Evolutionary conservation across 2,113 vertebrate genomes (phyloP).

Genomic region (Phalacrocorax carbo): DNA sequence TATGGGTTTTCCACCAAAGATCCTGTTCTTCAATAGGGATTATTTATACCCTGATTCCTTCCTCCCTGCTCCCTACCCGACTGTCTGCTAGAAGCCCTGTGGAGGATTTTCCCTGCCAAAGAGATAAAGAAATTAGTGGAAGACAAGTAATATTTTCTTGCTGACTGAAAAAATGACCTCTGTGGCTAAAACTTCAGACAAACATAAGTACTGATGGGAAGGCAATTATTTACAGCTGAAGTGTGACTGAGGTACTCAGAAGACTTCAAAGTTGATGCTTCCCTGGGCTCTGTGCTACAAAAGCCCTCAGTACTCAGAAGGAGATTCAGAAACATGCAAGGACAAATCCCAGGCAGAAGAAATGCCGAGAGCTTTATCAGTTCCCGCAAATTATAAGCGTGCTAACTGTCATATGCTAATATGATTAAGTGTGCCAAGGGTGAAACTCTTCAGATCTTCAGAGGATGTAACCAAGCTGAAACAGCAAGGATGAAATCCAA

Average conservation of each 20-base stretch:
- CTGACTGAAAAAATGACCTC: background rate
- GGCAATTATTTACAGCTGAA: slow-evolving; percentile 1
- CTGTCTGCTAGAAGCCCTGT: background rate
- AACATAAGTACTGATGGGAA: background rate
- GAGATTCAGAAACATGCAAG: background rate
- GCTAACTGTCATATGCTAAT: background rate
- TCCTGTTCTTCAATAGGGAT: background rate
- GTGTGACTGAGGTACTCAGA: background rate
- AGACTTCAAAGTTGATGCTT: slow-evolving; percentile 9
- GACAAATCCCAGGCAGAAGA: background rate
- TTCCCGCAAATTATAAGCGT: background rate
- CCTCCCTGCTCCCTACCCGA: accelerated
- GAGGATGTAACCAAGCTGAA: background rate
- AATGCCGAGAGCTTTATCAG: background rate
- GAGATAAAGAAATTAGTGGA: background rate
- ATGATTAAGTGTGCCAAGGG: background rate
- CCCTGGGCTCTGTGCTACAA: background rate
- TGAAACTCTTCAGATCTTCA: background rate
- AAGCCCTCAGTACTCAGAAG: background rate
- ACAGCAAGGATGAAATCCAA: background rate
- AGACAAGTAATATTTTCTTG: background rate
- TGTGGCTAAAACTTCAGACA: background rate
- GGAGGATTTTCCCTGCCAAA: background rate
- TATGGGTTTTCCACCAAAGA: background rate
- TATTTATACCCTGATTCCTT: background rate